A percentile compares a stretch with the other conserved stretches of the same genome.
Conservation (phyloP, 2,797 vertebrate genomes). For the Peromyscus melanophrys region DNA sequence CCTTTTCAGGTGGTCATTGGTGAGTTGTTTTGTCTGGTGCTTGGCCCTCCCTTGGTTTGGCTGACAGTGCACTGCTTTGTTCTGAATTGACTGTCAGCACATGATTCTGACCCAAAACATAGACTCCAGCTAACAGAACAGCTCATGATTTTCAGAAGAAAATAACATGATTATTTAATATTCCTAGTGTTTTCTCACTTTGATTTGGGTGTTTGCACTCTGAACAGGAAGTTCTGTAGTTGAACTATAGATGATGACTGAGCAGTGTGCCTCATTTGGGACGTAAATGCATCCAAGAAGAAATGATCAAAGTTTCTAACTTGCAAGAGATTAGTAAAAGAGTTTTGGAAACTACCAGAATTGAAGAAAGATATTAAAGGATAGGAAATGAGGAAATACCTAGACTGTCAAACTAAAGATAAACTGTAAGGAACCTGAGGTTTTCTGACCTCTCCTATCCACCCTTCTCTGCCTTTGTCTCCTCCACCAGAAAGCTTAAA, state of each 20-base stretch:
- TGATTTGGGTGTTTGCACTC: background rate
- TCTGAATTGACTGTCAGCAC: background rate
- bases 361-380: background rate
- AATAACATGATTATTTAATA: background rate
- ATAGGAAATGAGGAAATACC: background rate
- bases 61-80: background rate
- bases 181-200: background rate
- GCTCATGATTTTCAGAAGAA: background rate
- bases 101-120: background rate
- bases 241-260: background rate
- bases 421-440: background rate
- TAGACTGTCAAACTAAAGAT: background rate
- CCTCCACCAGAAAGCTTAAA: background rate
- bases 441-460: background rate
- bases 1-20: background rate
- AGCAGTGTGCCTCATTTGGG: background rate
- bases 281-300: background rate
- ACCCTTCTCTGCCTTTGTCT: too few relatives aligned
- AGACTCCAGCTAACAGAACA: background rate
- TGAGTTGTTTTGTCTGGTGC: background rate
- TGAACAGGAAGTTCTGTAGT: background rate
- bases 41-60: background rate
- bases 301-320: background rate
- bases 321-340: background rate
- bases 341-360: background rate